Percentiles rank a stretch among this genome's conserved stretches.
These are phyloP conservation scores for Myiopsitta monachus DNA, from an alignment of 2,113 vertebrate species.

Conservation along the genomic window DNA sequence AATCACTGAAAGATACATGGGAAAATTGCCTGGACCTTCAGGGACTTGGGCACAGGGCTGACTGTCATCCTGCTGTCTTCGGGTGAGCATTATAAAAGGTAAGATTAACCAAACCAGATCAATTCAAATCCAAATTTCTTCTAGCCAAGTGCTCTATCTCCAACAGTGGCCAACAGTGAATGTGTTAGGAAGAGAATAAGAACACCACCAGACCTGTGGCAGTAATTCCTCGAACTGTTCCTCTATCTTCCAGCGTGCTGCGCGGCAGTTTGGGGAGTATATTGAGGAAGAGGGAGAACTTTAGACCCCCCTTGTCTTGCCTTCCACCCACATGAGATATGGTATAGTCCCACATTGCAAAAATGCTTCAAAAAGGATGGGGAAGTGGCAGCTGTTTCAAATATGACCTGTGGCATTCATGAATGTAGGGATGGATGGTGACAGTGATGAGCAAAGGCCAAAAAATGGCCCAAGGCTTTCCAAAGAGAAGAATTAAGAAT, in stretches of 20 bases:
- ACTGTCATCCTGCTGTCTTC: accelerated
- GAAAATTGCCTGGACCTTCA: neutral
- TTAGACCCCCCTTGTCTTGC: neutral
- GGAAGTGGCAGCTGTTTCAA: neutral
- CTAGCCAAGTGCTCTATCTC: neutral
- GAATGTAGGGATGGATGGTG: neutral
- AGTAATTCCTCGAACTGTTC: neutral
- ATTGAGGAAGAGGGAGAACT: neutral
- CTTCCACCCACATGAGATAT: neutral
- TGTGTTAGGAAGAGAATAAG: neutral
- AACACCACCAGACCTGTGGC: neutral
- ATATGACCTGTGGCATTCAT: neutral
- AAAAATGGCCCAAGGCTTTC: neutral
- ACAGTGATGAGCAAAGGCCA: neutral
- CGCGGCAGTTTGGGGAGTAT: neutral
- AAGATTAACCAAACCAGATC: neutral
- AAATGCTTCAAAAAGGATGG: neutral
- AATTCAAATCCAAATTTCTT: neutral
- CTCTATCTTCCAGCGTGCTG: neutral
- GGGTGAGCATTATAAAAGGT: neutral
- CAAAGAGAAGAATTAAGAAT: neutral
- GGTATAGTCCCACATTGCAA: neutral
- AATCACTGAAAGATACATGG: neutral
- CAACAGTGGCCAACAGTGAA: neutral
- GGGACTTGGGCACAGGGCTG: neutral